These are phyloP conservation scores for Nycticorax nycticorax DNA, from an alignment of 2,113 vertebrate species.

Conservation along the genomic window DNA sequence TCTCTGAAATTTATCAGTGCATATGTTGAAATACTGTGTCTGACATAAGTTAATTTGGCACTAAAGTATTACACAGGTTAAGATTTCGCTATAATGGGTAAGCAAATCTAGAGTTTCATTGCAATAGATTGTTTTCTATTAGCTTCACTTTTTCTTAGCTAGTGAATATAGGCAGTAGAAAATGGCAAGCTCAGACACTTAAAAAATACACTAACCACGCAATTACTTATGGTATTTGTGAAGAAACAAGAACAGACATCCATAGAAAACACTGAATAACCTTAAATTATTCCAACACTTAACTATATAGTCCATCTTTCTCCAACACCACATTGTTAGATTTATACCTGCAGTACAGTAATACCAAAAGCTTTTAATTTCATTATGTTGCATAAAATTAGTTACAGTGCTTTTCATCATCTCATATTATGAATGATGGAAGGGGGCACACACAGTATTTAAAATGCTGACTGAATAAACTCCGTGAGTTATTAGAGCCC, in stretches of 20 bases:
- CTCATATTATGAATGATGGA: conserved; percentile 17
- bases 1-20: background rate
- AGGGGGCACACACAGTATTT: background rate
- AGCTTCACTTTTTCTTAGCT: conserved; percentile 11
- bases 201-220: background rate
- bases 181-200: conserved; percentile 26
- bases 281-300: conserved; percentile 41
- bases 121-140: conserved; percentile 11
- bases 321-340: conserved; percentile 10
- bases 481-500: background rate
- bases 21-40: background rate
- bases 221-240: conserved; percentile 14
- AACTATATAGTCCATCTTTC: background rate
- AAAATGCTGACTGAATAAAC: conserved; percentile 36
- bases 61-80: background rate
- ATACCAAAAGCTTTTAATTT: conserved; percentile 49
- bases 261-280: background rate
- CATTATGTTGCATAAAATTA: conserved; percentile 61
- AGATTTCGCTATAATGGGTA: conserved; percentile 7
- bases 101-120: background rate
- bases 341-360: conserved; percentile 36
- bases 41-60: background rate
- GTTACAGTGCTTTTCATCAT: conserved; percentile 23
- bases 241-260: conserved; percentile 15
- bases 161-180: conserved; percentile 28